phyloP scores from a whole-genome alignment of 2,797 vertebrate genomes.

The Falco berigora region DNA sequence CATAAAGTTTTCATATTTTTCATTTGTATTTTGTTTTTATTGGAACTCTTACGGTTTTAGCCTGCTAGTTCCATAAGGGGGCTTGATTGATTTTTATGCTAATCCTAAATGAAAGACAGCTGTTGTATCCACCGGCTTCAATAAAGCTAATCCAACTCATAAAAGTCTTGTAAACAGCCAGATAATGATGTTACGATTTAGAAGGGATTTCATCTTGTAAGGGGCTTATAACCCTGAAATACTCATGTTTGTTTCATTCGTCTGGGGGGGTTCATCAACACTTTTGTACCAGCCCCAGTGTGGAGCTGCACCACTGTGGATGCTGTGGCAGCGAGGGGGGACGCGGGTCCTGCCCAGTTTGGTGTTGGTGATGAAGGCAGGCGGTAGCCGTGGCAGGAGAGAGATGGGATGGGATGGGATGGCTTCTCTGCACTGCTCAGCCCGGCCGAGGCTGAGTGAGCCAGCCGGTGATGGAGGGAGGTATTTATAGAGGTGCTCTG shows the following conservation, averaged over 20 bases:
- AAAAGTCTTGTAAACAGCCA: not conserved
- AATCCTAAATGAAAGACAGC: conserved; percentile 32
- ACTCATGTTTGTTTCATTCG: no score
- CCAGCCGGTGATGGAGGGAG: accelerated
- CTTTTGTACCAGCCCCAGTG: accelerated
- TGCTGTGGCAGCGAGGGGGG: accelerated
- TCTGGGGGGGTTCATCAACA: not conserved
- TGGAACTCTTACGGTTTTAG: not conserved
- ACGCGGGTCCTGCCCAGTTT: accelerated
- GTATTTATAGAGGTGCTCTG: accelerated
- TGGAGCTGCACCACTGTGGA: accelerated
- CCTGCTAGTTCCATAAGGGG: not conserved
- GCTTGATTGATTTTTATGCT: conserved; percentile 28
- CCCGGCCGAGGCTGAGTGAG: not conserved
- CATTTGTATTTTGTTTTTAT: not conserved
- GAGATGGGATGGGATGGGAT: accelerated
- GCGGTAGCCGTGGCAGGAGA: accelerated
- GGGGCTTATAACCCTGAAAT: not conserved
- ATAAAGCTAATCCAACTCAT: not conserved
- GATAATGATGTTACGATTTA: not conserved
- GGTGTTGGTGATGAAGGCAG: accelerated
- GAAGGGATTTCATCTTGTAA: not conserved
- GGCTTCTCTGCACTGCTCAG: not conserved
- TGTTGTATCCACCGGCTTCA: not conserved
- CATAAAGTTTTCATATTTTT: not conserved